phyloP scores from a whole-genome alignment of 2,888 invertebrate genomes.

The Nesidiocoris tenuis region DNA sequence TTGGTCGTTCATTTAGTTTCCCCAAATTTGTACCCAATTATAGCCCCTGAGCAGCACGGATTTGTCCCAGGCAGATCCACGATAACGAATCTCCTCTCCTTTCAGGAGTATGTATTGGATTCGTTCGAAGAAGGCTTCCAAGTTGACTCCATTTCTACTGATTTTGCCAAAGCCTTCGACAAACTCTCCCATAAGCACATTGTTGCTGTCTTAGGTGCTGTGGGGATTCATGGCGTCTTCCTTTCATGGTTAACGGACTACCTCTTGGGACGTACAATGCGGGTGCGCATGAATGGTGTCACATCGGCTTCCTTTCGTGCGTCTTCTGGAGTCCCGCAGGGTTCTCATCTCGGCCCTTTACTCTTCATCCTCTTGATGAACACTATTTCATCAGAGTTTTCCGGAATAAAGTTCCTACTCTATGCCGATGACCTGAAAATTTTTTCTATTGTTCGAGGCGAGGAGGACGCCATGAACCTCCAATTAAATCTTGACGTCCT shows the following conservation, averaged over 20 bases:
- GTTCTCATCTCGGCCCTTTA: slow-evolving; percentile 4
- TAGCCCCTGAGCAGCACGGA: slow-evolving; percentile 14
- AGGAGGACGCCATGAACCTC: not conserved
- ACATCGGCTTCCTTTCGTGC: not conserved
- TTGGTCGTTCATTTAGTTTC: not conserved
- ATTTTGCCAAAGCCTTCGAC: slow-evolving; percentile 18
- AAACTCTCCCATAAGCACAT: slow-evolving; percentile 5
- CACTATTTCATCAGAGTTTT: not conserved
- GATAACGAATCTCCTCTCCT: slow-evolving; percentile 2
- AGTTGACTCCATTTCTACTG: slow-evolving; percentile 4
- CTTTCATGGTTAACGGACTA: not conserved
- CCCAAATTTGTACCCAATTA: not conserved
- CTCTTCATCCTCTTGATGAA: slow-evolving; percentile 4
- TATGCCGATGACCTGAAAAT: not conserved
- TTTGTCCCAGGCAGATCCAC: slow-evolving; percentile 13
- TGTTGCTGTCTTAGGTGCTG: not conserved
- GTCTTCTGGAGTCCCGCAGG: slow-evolving; percentile 6
- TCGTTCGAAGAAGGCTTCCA: slow-evolving; percentile 1
- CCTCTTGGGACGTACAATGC: not conserved
- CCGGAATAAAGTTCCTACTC: not conserved
- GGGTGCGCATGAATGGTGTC: not conserved
- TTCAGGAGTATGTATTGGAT: slow-evolving; percentile 5
- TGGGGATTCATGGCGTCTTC: slow-evolving; percentile 10
- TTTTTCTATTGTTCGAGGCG: not conserved
- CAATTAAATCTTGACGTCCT: not conserved